phyloP scores from a whole-genome alignment of 2,888 invertebrate genomes.

The Gisinianus flammeolus region DNA sequence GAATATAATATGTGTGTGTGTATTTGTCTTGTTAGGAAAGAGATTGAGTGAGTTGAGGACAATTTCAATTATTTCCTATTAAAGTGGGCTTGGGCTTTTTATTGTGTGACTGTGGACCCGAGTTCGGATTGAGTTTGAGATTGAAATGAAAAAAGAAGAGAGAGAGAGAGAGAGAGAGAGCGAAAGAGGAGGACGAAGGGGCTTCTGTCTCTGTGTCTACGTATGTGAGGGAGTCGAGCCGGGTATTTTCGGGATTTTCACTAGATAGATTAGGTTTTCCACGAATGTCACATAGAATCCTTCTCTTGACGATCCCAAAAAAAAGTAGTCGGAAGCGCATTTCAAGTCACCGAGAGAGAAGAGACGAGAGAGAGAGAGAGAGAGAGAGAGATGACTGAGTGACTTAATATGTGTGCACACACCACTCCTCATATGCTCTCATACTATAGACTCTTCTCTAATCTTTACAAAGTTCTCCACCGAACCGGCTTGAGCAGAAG shows the following conservation, averaged over 20 bases:
- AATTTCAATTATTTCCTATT: constrained; percentile 39
- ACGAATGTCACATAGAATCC: constrained; percentile 38
- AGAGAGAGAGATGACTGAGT: constrained; percentile 36
- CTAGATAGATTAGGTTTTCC: constrained; percentile 35
- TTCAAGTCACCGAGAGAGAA: constrained; percentile 21
- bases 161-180: too few species aligned
- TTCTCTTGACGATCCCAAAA: constrained; percentile 37
- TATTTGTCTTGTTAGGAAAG: constrained; percentile 18
- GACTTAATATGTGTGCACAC: too few species aligned
- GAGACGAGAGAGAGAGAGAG: constrained; percentile 12
- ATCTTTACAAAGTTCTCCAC: constrained; percentile 37
- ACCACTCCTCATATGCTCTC: too few species aligned
- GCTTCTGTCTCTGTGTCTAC: constrained; percentile 21
- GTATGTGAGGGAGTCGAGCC: constrained; percentile 24
- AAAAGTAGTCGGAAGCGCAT: constrained; percentile 36
- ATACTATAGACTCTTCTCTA: constrained; percentile 32
- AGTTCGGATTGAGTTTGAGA: constrained; percentile 29
- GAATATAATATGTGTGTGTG: background rate
- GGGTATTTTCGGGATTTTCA: constrained; percentile 40
- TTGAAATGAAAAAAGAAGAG: constrained; percentile 36
- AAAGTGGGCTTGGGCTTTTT: constrained; percentile 31
- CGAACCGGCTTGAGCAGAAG: constrained; percentile 23
- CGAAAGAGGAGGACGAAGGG: constrained; percentile 20
- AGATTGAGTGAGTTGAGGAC: constrained; percentile 24
- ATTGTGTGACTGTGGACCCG: constrained; percentile 33